phyloP scores from a whole-genome alignment of 1,140 invertebrate genomes.

The Lanistes nyassanus region DNA sequence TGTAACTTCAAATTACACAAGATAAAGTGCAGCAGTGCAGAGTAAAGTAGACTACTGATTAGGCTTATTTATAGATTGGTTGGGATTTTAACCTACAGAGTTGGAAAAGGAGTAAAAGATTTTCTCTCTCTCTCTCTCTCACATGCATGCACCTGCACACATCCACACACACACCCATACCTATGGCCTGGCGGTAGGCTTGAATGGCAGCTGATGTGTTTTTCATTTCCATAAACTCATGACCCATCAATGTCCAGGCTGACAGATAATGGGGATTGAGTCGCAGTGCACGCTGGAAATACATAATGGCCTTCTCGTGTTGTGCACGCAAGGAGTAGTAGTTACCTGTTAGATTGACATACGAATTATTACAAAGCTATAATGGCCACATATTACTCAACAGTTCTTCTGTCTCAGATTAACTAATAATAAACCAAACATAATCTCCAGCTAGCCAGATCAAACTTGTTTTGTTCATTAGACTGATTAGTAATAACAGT shows the following conservation, averaged over 20 bases:
- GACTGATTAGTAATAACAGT: no score
- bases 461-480: no score
- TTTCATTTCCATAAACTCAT: conserved; percentile 99
- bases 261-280: conserved; percentile 93
- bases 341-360: conserved; percentile 78
- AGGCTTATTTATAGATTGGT: no score
- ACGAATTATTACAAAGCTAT: neutral
- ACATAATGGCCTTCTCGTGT: conserved; percentile 95
- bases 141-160: neutral
- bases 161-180: conserved; percentile 68
- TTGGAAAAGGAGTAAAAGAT: neutral
- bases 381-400: no score
- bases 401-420: no score
- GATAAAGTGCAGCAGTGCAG: no score
- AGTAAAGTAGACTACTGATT: no score
- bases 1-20: no score
- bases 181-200: conserved; percentile 95
- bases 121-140: conserved; percentile 2
- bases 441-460: no score
- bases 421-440: no score
- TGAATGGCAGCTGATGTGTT: conserved; percentile 97
- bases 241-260: conserved; percentile 98
- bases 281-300: conserved; percentile 94
- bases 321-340: conserved; percentile 96
- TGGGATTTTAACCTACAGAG: no score